A percentile compares a stretch with the other conserved stretches of the same genome.
These are phyloP conservation scores for Branchipolynoe longqiensis DNA, from an alignment of 2,888 invertebrate species.

Conservation along the genomic window DNA sequence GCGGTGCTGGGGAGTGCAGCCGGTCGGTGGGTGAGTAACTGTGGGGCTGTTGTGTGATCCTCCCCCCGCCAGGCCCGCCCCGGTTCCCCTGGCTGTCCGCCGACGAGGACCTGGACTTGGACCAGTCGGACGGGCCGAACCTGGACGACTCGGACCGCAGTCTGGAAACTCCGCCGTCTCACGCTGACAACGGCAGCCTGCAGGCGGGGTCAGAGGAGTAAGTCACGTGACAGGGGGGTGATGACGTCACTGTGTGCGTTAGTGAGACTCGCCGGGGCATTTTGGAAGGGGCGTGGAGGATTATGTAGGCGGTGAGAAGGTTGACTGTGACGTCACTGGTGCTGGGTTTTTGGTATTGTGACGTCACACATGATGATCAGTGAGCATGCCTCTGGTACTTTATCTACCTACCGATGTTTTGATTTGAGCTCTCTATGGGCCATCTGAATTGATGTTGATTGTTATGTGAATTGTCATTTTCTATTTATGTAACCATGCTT, in stretches of 20 bases:
- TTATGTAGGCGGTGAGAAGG: not conserved
- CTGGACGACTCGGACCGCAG: not conserved
- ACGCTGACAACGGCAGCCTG: not conserved
- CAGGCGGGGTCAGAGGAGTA: conserved; percentile 43
- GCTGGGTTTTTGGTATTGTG: no score
- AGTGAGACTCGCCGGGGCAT: not conserved
- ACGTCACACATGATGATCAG: no score
- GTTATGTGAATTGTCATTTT: no score
- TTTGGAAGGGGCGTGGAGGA: not conserved
- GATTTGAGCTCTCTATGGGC: no score
- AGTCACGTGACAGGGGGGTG: conserved; percentile 3
- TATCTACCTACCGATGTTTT: no score
- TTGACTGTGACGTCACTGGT: not conserved
- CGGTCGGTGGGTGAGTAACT: not conserved
- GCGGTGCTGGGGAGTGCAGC: not conserved
- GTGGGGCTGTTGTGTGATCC: not conserved
- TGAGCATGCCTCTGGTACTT: no score
- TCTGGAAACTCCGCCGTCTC: not conserved
- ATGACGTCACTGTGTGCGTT: not conserved
- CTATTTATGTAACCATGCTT: no score
- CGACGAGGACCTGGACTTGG: not conserved
- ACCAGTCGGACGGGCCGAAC: not conserved
- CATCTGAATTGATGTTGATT: no score
- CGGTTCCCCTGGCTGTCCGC: not conserved
- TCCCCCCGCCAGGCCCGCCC: not conserved